Evolutionary conservation across 2,888 invertebrate species (phyloP).

Genomic region (Cactoblastis cactorum): DNA sequence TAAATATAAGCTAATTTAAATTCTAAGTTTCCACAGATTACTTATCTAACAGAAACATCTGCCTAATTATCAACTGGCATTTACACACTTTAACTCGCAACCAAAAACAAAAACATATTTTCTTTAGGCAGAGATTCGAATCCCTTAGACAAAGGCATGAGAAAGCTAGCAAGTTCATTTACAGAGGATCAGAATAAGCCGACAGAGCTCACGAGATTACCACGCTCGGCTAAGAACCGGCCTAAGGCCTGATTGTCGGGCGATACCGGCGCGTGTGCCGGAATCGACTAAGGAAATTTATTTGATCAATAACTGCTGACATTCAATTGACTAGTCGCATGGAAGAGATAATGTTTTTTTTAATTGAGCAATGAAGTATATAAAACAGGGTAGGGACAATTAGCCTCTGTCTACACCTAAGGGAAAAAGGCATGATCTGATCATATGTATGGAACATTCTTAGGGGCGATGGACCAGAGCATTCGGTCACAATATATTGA

Average conservation of each 20-base stretch:
- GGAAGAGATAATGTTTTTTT: background rate
- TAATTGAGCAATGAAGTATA: background rate
- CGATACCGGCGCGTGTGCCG: background rate
- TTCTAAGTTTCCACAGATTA: too few species aligned
- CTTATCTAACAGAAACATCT: too few species aligned
- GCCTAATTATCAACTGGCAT: too few species aligned
- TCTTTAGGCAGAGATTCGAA: background rate
- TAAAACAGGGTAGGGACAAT: background rate
- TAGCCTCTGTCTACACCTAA: too few species aligned
- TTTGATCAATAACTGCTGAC: background rate
- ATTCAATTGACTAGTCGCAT: background rate
- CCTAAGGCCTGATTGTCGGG: constrained; percentile 8
- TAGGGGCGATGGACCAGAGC: too few species aligned
- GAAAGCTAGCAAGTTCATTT: constrained; percentile 9
- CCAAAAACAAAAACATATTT: background rate
- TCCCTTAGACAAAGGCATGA: background rate
- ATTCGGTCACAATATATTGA: too few species aligned
- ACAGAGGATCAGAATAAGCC: constrained; percentile 8
- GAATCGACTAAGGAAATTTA: background rate
- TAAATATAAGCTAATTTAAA: too few species aligned
- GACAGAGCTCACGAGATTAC: constrained; percentile 3
- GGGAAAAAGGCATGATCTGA: too few species aligned
- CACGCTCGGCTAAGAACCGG: constrained; percentile 1
- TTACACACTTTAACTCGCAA: too few species aligned
- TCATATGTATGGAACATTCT: too few species aligned